These are phyloP conservation scores for Geophilus truncorum DNA, from an alignment of 2,888 invertebrate genomes.

Conservation along the genomic window DNA sequence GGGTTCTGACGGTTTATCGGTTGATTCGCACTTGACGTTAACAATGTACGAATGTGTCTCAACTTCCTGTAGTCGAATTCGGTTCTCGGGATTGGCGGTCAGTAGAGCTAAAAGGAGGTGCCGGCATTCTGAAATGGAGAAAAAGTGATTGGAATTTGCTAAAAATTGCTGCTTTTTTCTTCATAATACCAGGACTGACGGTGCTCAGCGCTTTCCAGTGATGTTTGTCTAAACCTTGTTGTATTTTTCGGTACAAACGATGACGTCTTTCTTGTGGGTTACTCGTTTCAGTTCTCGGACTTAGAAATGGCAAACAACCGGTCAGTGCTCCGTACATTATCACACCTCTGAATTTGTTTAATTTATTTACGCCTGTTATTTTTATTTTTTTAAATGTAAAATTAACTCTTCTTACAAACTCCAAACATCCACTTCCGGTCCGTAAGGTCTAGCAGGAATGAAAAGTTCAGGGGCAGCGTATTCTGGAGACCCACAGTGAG, in stretches of 20 bases:
- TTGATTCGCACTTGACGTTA: not conserved
- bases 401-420: slow-evolving; percentile 58
- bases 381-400: too few species aligned
- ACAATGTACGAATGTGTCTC: not conserved
- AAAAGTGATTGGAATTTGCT: too few species aligned
- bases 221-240: slow-evolving; percentile 59
- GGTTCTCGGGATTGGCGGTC: not conserved
- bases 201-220: slow-evolving; percentile 48
- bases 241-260: slow-evolving; percentile 61
- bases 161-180: too few species aligned
- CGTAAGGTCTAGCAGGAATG: slow-evolving; percentile 62
- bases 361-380: too few species aligned
- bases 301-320: slow-evolving; percentile 64
- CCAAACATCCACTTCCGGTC: slow-evolving; percentile 73
- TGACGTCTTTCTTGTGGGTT: slow-evolving; percentile 56
- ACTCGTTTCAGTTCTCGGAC: slow-evolving; percentile 49
- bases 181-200: not conserved
- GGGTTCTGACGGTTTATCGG: not conserved
- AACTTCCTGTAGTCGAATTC: not conserved
- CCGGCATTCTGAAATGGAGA: not conserved
- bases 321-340: slow-evolving; percentile 70
- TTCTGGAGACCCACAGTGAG: slow-evolving; percentile 73
- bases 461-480: slow-evolving; percentile 75
- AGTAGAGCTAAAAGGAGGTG: not conserved
- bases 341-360: slow-evolving; percentile 60